Base-by-base conservation (phyloP, 2,888 invertebrate species). In the Megalurothrips usitatus region DNA sequence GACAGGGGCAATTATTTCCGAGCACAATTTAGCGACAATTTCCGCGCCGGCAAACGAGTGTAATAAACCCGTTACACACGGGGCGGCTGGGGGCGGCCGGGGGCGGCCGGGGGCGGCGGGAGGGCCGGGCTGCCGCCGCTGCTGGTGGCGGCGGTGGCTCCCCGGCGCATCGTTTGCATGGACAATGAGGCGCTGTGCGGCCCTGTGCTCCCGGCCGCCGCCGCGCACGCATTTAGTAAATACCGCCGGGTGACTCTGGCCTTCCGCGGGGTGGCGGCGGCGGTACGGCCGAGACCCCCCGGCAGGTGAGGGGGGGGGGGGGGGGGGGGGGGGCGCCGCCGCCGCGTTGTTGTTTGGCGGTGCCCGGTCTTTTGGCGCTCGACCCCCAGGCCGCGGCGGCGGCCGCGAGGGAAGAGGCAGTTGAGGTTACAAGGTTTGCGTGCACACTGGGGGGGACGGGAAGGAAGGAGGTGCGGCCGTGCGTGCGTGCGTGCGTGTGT, bases 101-200 rank as follows among this genome's bases (percentile, higher is more conserved):
- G 52, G 52, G 52, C 58, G 58, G 34, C 3, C 34, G 34, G 34
- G 3, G 34, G 34, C 34, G 34, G 34, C 34, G 34, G 34, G 3
- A n/a, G n/a, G n/a, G n/a, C n/a, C n/a, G n/a, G n/a, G n/a, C n/a
- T n/a, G n/a, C n/a, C n/a, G n/a, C n/a, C n/a, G n/a, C n/a, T n/a
- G 34, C 3, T 43, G 34, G 34, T 43, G 34, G 34, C 6, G 34
- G 34, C 26, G 68, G 68, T 10, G 23, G 68, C 68, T 75, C 68
- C 68, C 68, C 26, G 68, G 68, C 68, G 68, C 68, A 23, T 75
- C 68, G 68, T 75, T 75, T 75, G 68, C 68, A 75, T 75, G 68
- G 26, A 12, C 68, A 75, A 75, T 75, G 68, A 75, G 68, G 68
- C 58, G 68, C n/a, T 11, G 23, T n/a, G 9, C 6, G 63, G 63